Evolutionary conservation across 2,113 vertebrate genomes (phyloP).

Genomic region (Manacus vitellinus): DNA sequence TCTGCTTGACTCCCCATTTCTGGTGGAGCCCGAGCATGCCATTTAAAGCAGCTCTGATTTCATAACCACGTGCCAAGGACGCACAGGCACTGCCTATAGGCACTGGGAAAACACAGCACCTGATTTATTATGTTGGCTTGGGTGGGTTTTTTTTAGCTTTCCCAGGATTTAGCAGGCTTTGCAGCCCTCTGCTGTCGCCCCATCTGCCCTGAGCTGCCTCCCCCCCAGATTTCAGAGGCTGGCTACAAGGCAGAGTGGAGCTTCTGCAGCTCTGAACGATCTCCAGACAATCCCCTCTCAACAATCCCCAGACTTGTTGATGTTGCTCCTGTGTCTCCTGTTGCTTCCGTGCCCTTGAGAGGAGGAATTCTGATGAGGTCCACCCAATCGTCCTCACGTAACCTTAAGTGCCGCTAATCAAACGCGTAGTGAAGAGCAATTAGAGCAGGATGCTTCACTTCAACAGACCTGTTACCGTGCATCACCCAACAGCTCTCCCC

Average conservation of each 20-base stretch:
- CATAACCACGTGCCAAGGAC: accelerated
- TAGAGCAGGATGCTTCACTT: constrained; percentile 24
- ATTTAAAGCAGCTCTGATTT: not conserved
- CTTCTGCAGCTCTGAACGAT: not conserved
- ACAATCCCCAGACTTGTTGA: not conserved
- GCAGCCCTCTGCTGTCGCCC: not conserved
- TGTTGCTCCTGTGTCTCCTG: not conserved
- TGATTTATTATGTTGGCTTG: not conserved
- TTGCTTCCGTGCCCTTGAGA: not conserved
- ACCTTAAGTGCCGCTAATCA: constrained; percentile 17
- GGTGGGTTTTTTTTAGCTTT: not conserved
- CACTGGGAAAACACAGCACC: not conserved
- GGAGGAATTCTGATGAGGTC: not conserved
- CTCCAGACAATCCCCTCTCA: not conserved
- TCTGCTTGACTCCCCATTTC: not conserved
- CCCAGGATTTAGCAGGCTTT: not conserved
- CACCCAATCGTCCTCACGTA: not conserved
- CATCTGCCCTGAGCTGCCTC: not conserved
- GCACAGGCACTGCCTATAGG: not conserved
- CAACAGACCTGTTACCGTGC: not conserved
- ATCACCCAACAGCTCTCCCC: not conserved
- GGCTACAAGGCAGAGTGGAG: not conserved
- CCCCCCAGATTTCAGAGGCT: not conserved
- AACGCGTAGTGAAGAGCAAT: constrained; percentile 12
- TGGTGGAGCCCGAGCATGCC: not conserved